Base-by-base conservation (phyloP, 2,113 vertebrate genomes). In the Paralichthys olivaceus region DNA sequence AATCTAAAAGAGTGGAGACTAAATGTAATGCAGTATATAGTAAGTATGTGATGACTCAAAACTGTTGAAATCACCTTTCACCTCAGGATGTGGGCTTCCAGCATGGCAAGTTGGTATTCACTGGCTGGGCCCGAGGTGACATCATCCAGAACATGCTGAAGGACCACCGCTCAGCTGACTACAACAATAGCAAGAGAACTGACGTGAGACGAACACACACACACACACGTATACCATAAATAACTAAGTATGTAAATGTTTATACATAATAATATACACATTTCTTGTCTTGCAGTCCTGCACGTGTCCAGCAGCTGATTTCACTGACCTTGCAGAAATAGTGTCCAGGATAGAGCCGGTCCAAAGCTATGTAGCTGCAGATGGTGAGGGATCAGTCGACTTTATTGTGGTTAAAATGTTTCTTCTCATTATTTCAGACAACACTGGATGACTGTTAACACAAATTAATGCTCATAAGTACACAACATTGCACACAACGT, bases 301-400 rank as follows among this genome's bases (percentile, higher is more conserved):
- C 23, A 91, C 94, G 0, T 96, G 94, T 83, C 93, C 95, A 34
- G 96, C 88, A 20, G 97, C 97, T 0, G 96, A 96, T 71, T 99
- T 98, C 93, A 99, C 96, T 0, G 97, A 99, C 89, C 91, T 99
- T 75, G 97, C 97, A 0, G 97, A 99, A 90, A 98, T 99, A 0
- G 96, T 99, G 29, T 97, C 97, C 59, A 94, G 97, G 62, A 99
- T 98, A 3, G 97, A 99, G 65, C 97, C 97, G 0, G 94, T 96
- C 23, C 94, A 95, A 19, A 95, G 86, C 89, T 96, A 94, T 19
- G 78, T 94, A 2, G 94, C 93, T 0, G 93, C 94, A 54, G 94
- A 95, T 72, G 94, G 94, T 95, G 85, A 90, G 54, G 23, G 34
- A 20, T 9, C 25, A 4, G 1, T n/a, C 54, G 4, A 12, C 59